Evolutionary conservation across 2,113 vertebrate species (phyloP), one percentile per base, ranked within the genome.

Genomic region (Mesitornis unicolor): DNA sequence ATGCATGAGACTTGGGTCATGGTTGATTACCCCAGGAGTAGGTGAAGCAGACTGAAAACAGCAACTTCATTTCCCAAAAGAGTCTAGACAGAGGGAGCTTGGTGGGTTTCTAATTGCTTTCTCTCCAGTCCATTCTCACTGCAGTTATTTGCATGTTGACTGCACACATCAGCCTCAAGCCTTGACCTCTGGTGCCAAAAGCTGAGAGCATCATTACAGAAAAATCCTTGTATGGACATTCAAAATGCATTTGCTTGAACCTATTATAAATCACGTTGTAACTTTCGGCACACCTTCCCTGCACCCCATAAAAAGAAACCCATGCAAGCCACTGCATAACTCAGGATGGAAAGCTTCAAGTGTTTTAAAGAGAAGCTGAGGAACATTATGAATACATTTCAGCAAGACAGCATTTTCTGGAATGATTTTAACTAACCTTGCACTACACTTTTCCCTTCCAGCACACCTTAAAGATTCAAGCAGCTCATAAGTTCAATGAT

Each of bases 401-500:
- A 90, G 60, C 40, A 81, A 68, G 29, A 38, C 59, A 90, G 68
- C 48, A 77, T 36, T 84, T 92, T 59, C 67, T 68, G 40, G 86
- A 94, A 70, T 40, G 63, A 68, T 78, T 94, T 43, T 84, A 84
- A 71, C 71, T 63, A 86, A 83, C 50, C 51, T 74, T 69, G 56
- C 25, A 65, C 31, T 59, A 70, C 3, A 7, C 24, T 86, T 80
- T 77, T 77, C 36, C 75, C 11, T 74, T 86, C 50, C 83, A 63
- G 57, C 84, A 68, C 0, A 0, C 43, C 79, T 77, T 70, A 67
- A 92, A 92, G 26, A 86, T 90, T 91, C 82, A 93, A 86, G 68
- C 42, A 90, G 83, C 43, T 95, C 93, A 80, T 94, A 38, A 90
- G 64, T 48, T n/a, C 85, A 90, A 78, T 94, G 95, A 95, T 75